Conservation (phyloP, 2,113 vertebrate species). For the Perca schrenkii region DNA sequence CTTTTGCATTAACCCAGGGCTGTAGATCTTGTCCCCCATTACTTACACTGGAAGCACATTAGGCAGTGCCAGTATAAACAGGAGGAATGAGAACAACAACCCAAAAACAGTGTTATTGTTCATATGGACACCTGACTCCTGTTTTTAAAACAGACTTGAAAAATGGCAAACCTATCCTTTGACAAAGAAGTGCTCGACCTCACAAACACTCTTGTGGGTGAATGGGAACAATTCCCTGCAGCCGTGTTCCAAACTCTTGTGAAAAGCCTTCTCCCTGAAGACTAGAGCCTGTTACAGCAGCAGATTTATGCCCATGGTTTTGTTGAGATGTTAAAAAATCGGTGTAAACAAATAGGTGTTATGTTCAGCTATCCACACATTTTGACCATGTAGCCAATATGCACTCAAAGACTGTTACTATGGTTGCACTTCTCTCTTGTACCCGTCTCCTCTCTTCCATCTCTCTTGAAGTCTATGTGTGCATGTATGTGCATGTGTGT, state of each 20-base stretch:
- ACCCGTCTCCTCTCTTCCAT: constrained; percentile 5
- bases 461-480: constrained; percentile 6
- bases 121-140: not conserved
- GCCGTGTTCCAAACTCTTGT: not conserved
- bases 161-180: not conserved
- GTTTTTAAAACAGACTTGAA: not conserved
- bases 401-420: not conserved
- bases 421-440: not conserved
- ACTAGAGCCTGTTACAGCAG: not conserved
- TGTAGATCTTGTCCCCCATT: not conserved
- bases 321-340: not conserved
- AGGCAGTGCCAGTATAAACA: not conserved
- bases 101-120: not conserved
- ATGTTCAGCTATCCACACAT: not conserved
- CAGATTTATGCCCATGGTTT: not conserved
- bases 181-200: not conserved
- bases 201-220: not conserved
- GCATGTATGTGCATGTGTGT: not conserved
- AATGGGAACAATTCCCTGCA: not conserved
- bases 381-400: not conserved
- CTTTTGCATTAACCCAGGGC: not conserved
- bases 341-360: not conserved
- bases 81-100: not conserved
- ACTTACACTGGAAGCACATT: not conserved
- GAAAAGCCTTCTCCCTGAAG: not conserved